Percentiles rank a stretch among this genome's conserved stretches.
Evolutionary conservation across 2,888 invertebrate species (phyloP).

Genomic region (Diplazon laetatorius): DNA sequence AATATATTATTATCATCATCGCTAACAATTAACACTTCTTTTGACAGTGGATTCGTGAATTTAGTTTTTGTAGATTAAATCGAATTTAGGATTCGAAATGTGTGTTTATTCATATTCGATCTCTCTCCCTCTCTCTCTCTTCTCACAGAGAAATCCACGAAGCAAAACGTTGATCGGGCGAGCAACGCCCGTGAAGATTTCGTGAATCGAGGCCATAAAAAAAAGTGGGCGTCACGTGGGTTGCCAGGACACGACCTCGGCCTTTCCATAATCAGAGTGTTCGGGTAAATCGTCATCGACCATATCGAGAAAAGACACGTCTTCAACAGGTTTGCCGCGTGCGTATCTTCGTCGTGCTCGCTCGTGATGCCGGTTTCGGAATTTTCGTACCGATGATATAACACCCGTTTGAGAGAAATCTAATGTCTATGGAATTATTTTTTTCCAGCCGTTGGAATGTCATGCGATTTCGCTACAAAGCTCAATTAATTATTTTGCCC

Average conservation of each 20-base stretch:
- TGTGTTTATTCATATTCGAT: neutral
- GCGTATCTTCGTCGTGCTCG: slow-evolving; percentile 2
- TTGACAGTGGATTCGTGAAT: neutral
- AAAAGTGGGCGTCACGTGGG: slow-evolving; percentile 68
- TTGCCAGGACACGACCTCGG: slow-evolving; percentile 62
- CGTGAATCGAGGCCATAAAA: slow-evolving; percentile 59
- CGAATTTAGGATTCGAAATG: too few species aligned
- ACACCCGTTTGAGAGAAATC: neutral
- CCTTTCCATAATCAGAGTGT: slow-evolving; percentile 70
- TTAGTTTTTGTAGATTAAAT: neutral
- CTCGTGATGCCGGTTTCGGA: slow-evolving; percentile 21
- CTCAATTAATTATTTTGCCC: too few species aligned
- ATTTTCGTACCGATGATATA: slow-evolving; percentile 7
- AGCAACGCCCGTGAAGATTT: slow-evolving; percentile 51
- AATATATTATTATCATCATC: neutral
- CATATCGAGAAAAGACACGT: slow-evolving; percentile 56
- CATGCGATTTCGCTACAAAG: neutral
- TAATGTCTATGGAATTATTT: neutral
- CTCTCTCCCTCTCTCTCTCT: slow-evolving; percentile 25
- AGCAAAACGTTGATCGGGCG: neutral
- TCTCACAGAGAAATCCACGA: slow-evolving; percentile 15
- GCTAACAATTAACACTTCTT: neutral
- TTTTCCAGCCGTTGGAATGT: neutral
- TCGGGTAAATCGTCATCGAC: slow-evolving; percentile 52
- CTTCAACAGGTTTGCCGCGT: slow-evolving; percentile 31